Percentiles rank a stretch among this genome's conserved stretches.
These are phyloP conservation scores for Sphaeridia pumilis DNA, from an alignment of 2,888 invertebrate genomes.

Conservation along the genomic window DNA sequence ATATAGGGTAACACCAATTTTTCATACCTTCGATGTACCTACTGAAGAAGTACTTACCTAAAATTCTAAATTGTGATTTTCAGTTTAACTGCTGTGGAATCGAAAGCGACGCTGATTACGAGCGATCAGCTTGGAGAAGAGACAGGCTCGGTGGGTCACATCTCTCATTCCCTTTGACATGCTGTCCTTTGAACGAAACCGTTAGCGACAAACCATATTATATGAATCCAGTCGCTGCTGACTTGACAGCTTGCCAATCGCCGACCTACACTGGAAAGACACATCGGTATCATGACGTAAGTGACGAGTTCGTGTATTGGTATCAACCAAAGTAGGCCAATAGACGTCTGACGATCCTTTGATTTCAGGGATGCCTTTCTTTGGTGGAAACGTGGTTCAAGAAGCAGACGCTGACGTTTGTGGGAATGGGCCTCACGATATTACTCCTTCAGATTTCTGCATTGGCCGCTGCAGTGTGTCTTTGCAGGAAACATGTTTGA, in stretches of 20 bases:
- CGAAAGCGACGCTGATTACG: conserved; percentile 31
- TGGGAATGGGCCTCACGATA: conserved; percentile 33
- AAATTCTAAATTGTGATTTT: conserved; percentile 6
- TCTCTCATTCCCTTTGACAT: conserved; percentile 29
- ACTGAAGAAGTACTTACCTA: neutral
- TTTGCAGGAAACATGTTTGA: conserved; percentile 21
- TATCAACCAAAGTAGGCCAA: neutral
- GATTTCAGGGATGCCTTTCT: conserved; percentile 28
- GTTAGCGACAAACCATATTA: conserved; percentile 29
- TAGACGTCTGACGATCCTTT: neutral
- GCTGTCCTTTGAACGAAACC: conserved; percentile 32
- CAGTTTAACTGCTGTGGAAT: conserved; percentile 36
- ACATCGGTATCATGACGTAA: conserved; percentile 31
- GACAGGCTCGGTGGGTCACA: conserved; percentile 28
- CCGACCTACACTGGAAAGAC: conserved; percentile 12
- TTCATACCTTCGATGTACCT: neutral
- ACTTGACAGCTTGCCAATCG: conserved; percentile 28
- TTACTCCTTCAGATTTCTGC: conserved; percentile 32
- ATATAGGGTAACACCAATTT: conserved; percentile 20
- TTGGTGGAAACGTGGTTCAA: conserved; percentile 33
- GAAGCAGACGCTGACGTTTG: conserved; percentile 32
- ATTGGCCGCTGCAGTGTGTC: conserved; percentile 33
- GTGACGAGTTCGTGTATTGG: neutral
- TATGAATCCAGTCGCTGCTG: conserved; percentile 33
- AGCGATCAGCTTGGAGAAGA: conserved; percentile 32